Conservation (phyloP, 2,797 vertebrate species). For the Diplodus sargus region DNA sequence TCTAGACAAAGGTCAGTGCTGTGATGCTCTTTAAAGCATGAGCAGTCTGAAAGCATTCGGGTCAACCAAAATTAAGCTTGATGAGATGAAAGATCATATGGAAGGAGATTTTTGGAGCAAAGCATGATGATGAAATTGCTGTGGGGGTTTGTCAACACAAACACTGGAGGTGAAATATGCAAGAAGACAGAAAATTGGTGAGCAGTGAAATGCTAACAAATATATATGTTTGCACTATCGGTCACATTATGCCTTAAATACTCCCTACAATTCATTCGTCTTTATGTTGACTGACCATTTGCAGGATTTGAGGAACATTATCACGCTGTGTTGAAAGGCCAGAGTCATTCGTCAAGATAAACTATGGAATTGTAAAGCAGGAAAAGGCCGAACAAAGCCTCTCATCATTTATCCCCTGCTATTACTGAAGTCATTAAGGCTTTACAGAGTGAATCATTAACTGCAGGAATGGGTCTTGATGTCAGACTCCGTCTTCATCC, state of each 20-base stretch:
- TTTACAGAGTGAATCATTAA: conserved; percentile 45
- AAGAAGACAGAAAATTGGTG: background rate
- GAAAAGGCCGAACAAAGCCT: conserved; percentile 60
- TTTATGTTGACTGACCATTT: conserved; percentile 25
- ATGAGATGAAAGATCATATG: conserved; percentile 47
- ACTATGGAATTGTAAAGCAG: conserved; percentile 46
- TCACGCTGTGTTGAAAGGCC: conserved; percentile 58
- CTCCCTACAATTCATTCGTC: background rate
- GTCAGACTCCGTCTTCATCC: conserved; percentile 30
- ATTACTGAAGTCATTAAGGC: conserved; percentile 63
- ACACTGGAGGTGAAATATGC: background rate
- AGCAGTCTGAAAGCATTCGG: conserved; percentile 57
- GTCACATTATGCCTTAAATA: background rate
- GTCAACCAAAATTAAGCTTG: conserved; percentile 42
- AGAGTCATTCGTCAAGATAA: conserved; percentile 64
- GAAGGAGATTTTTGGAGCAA: conserved; percentile 36
- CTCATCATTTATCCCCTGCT: conserved; percentile 59
- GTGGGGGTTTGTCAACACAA: conserved; percentile 1
- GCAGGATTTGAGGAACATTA: conserved; percentile 12
- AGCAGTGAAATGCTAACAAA: background rate
- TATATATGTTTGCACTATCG: too few species aligned
- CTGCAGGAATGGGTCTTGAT: conserved; percentile 14
- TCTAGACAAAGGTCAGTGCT: conserved; percentile 65
- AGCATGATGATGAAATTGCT: conserved; percentile 9
- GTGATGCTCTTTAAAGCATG: conserved; percentile 54